Evolutionary conservation across 2,113 vertebrate genomes (phyloP).

Genomic region (Toxotes jaculatrix): DNA sequence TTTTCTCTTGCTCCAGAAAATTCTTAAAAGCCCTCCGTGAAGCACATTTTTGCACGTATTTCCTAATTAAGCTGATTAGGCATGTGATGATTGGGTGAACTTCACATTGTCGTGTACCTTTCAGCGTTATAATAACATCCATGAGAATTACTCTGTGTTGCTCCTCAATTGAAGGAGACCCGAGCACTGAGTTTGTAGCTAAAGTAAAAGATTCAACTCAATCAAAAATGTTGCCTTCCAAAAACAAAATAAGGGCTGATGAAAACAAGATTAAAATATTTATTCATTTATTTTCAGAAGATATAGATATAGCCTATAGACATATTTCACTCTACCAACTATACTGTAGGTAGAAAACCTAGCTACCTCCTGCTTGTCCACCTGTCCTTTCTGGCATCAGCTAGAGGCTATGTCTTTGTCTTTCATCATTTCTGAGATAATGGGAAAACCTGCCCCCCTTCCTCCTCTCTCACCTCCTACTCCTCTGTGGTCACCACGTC

Average conservation of each 20-base stretch:
- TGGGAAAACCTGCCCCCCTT: conserved; percentile 80
- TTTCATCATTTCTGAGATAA: conserved; percentile 75
- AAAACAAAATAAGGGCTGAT: not conserved
- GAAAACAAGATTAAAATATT: not conserved
- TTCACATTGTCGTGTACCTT: conserved; percentile 31
- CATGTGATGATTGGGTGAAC: conserved; percentile 42
- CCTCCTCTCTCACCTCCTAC: conserved; percentile 23
- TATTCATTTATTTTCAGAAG: not conserved
- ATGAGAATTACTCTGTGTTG: not conserved
- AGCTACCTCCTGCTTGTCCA: not conserved
- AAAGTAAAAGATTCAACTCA: not conserved
- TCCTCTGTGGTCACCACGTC: conserved; percentile 65
- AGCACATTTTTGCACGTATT: conserved; percentile 60
- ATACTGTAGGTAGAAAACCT: not conserved
- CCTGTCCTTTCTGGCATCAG: conserved; percentile 3
- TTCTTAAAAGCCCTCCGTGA: conserved; percentile 59
- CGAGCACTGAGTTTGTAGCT: not conserved
- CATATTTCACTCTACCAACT: not conserved
- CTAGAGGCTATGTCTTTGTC: conserved; percentile 17
- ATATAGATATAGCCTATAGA: not conserved
- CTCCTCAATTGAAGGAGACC: not conserved
- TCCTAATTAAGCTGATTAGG: conserved; percentile 72
- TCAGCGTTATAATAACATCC: not conserved
- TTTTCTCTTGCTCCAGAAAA: conserved; percentile 40
- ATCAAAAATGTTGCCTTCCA: not conserved